phyloP scores from a whole-genome alignment of 2,113 vertebrate genomes.

The Alligator sinensis region DNA sequence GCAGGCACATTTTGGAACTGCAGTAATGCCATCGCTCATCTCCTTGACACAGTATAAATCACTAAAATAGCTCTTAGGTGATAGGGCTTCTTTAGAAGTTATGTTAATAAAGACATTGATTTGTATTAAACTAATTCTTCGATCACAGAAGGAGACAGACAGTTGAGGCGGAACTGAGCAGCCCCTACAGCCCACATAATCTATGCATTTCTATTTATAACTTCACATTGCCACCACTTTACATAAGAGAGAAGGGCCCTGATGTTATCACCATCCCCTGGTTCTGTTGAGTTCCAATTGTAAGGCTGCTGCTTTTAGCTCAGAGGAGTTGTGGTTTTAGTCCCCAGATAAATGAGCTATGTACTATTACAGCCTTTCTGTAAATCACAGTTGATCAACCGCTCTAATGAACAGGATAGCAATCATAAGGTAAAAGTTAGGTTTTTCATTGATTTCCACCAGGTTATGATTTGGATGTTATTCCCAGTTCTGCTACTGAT shows the following conservation, averaged over 20 bases:
- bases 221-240: neutral
- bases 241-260: neutral
- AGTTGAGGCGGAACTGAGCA: neutral
- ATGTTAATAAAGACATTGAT: neutral
- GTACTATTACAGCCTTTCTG: neutral
- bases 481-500: neutral
- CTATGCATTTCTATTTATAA: neutral
- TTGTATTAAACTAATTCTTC: constrained; percentile 21
- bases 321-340: neutral
- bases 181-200: neutral
- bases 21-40: constrained; percentile 21
- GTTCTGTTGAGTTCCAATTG: neutral
- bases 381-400: neutral
- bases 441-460: neutral
- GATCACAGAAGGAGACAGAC: neutral
- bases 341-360: neutral
- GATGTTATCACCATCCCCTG: neutral
- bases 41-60: constrained; percentile 23
- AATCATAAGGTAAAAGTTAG: neutral
- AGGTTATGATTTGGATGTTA: neutral
- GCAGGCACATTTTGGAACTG: constrained; percentile 23
- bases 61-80: constrained; percentile 11
- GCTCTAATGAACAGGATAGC: neutral
- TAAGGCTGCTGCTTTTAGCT: neutral
- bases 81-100: neutral